A percentile compares a stretch with the other conserved stretches of the same genome.
These are phyloP conservation scores for Agrotis exclamationis DNA, from an alignment of 2,888 invertebrate genomes.

Conservation along the genomic window DNA sequence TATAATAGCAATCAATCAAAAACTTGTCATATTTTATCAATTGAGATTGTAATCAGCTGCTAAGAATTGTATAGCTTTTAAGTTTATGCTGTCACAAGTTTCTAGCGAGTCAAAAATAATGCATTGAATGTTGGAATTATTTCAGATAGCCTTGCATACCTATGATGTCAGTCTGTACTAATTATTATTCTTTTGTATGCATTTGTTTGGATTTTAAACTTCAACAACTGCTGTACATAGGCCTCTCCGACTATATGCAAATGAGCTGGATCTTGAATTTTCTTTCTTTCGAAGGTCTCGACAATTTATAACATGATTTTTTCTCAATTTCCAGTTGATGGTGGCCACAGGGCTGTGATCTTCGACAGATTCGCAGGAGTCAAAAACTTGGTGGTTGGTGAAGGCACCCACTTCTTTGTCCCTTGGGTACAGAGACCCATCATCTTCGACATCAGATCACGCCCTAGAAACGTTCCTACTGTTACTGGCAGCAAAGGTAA, in stretches of 20 bases:
- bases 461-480: conserved; percentile 99
- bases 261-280: no score
- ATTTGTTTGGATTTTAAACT: background rate
- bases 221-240: no score
- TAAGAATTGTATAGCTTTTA: background rate
- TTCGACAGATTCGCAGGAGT: conserved; percentile 99
- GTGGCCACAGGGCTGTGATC: conserved; percentile 99
- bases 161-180: background rate
- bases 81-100: background rate
- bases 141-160: background rate
- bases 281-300: no score
- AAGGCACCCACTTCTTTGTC: conserved; percentile 99
- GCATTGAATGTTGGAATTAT: background rate
- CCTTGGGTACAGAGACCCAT: conserved; percentile 99
- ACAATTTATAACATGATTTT: background rate
- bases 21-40: background rate
- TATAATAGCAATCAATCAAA: background rate
- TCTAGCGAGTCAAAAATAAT: background rate
- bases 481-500: conserved; percentile 99
- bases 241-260: no score
- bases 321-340: conserved; percentile 95
- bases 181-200: conserved; percentile 1
- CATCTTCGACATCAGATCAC: conserved; percentile 98
- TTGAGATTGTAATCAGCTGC: background rate
- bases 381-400: conserved; percentile 97